phyloP scores from a whole-genome alignment of 2,888 invertebrate genomes.

The Muschampia plurimacula region DNA sequence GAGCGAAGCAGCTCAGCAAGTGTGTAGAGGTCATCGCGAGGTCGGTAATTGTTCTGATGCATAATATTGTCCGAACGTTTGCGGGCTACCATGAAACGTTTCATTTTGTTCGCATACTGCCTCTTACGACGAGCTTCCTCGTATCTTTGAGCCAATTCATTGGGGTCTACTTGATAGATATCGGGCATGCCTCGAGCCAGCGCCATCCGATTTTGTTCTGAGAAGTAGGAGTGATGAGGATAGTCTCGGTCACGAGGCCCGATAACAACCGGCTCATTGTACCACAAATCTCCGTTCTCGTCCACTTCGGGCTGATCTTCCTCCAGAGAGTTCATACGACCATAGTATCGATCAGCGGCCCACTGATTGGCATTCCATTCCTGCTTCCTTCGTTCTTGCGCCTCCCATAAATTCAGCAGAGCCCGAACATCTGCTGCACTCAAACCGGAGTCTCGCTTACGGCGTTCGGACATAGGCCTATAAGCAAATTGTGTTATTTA shows the following conservation, averaged over 20 bases:
- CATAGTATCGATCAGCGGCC: conserved; percentile 73
- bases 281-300: conserved; percentile 85
- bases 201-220: conserved; percentile 79
- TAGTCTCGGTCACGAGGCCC: conserved; percentile 72
- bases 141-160: conserved; percentile 74
- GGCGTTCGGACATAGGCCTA: conserved; percentile 80
- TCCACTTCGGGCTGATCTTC: conserved; percentile 81
- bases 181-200: conserved; percentile 74
- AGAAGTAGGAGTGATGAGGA: conserved; percentile 77
- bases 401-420: conserved; percentile 86
- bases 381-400: conserved; percentile 83
- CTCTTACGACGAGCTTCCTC: conserved; percentile 81
- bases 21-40: conserved; percentile 86
- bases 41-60: conserved; percentile 76
- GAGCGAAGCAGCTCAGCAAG: conserved; percentile 85
- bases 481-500: not conserved
- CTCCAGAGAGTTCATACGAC: conserved; percentile 69
- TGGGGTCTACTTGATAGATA: conserved; percentile 73
- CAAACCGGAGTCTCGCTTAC: conserved; percentile 86
- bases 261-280: conserved; percentile 85
- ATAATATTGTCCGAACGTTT: conserved; percentile 79
- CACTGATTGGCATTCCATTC: conserved; percentile 79
- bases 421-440: conserved; percentile 87
- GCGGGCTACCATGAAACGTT: conserved; percentile 87
- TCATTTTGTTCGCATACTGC: conserved; percentile 80